These are phyloP conservation scores for Caenorhabditis auriculariae DNA, from an alignment of 2,888 invertebrate genomes.

Conservation along the genomic window DNA sequence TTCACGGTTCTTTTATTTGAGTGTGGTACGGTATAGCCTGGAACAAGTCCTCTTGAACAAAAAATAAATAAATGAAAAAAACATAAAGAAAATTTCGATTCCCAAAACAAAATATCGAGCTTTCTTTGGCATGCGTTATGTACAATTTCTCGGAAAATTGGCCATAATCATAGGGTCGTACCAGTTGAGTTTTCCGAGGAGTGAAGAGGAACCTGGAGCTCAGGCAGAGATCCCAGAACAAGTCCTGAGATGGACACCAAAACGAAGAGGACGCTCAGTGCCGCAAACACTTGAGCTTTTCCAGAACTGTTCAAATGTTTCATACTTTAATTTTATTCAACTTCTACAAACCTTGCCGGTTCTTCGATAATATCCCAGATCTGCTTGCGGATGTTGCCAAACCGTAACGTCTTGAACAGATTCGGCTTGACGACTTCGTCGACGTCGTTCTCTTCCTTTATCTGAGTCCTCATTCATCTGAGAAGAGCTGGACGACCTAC, in stretches of 20 bases:
- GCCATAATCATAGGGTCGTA: no score
- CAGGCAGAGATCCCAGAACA: slow-evolving; percentile 53
- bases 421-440: slow-evolving; percentile 35
- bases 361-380: slow-evolving; percentile 57
- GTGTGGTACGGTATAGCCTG: no score
- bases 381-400: slow-evolving; percentile 39
- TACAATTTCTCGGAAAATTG: no score
- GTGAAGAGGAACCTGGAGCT: slow-evolving; percentile 43
- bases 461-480: not conserved
- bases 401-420: slow-evolving; percentile 47
- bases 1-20: no score
- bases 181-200: slow-evolving; percentile 6
- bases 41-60: no score
- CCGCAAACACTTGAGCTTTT: slow-evolving; percentile 51
- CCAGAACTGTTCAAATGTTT: slow-evolving; percentile 42
- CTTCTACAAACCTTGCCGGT: slow-evolving; percentile 40
- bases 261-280: slow-evolving; percentile 53
- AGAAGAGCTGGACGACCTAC: slow-evolving; percentile 1
- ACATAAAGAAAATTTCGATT: no score
- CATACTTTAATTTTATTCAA: not conserved
- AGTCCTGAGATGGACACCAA: slow-evolving; percentile 55
- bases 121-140: no score
- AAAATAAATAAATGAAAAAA: no score
- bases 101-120: no score
- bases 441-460: slow-evolving; percentile 26